A percentile compares a stretch with the other conserved stretches of the same genome.
Evolutionary conservation across 2,888 invertebrate species (phyloP).

Genomic region (Cryptocheilus praepositus): DNA sequence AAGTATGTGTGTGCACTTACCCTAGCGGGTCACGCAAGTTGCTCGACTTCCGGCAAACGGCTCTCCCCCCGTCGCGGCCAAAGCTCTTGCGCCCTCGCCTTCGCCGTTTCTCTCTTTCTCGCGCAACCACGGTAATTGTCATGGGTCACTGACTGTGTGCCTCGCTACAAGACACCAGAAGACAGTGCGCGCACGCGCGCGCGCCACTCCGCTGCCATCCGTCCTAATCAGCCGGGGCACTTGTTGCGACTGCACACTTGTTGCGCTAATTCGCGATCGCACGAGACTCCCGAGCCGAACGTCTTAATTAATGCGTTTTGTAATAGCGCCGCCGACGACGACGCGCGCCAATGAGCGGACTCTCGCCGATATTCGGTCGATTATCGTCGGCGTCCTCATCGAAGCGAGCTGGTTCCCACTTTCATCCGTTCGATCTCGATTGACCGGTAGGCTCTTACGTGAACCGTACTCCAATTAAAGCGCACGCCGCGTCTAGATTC

Average conservation of each 20-base stretch:
- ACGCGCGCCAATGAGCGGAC: too few species aligned
- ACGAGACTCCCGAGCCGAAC: too few species aligned
- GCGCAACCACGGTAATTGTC: conserved; percentile 64
- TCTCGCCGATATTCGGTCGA: too few species aligned
- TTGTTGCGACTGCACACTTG: conserved; percentile 4
- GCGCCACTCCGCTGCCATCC: too few species aligned
- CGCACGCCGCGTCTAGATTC: background rate
- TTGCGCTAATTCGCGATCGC: background rate
- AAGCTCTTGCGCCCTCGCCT: conserved; percentile 42
- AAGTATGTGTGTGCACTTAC: conserved; percentile 28
- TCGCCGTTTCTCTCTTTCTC: conserved; percentile 9
- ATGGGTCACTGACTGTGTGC: conserved; percentile 68
- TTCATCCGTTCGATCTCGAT: too few species aligned
- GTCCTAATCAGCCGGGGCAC: too few species aligned
- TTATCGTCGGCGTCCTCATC: too few species aligned
- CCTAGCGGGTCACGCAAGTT: conserved; percentile 67
- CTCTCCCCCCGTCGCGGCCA: conserved; percentile 53
- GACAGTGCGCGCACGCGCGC: conserved; percentile 6
- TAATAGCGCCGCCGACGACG: too few species aligned
- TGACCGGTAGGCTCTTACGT: too few species aligned
- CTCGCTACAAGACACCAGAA: conserved; percentile 2
- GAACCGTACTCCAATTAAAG: too few species aligned
- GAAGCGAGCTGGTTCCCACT: too few species aligned
- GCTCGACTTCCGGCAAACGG: conserved; percentile 70
- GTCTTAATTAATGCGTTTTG: too few species aligned